phyloP scores from a whole-genome alignment of 2,113 vertebrate species.

The Asarcornis scutulata region DNA sequence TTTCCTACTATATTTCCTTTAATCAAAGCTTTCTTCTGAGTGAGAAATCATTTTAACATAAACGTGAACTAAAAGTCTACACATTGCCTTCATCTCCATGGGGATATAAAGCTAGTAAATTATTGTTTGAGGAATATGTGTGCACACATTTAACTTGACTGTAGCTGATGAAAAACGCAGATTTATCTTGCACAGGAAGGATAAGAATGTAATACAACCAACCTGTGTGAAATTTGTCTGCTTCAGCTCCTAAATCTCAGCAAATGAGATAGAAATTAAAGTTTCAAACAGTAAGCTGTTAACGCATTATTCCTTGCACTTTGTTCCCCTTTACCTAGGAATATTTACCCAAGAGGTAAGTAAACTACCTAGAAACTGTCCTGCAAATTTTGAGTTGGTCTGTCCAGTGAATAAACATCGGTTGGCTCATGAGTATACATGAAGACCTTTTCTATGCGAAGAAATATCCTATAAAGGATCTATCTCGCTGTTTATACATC shows the following conservation, averaged over 20 bases:
- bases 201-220: background rate
- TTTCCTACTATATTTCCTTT: background rate
- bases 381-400: background rate
- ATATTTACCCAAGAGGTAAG: background rate
- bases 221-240: background rate
- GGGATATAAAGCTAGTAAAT: background rate
- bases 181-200: background rate
- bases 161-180: background rate
- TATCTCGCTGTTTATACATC: background rate
- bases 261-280: background rate
- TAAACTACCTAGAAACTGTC: background rate
- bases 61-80: conserved; percentile 10
- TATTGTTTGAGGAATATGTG: background rate
- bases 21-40: conserved; percentile 36
- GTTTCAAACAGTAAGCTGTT: background rate
- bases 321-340: background rate
- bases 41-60: conserved; percentile 43
- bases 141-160: background rate
- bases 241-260: background rate
- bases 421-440: background rate
- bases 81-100: background rate
- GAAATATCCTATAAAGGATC: background rate
- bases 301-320: background rate
- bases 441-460: background rate
- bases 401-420: no score